Conservation (phyloP, 1,140 invertebrate species). For the Cecropterus lyciades region DNA sequence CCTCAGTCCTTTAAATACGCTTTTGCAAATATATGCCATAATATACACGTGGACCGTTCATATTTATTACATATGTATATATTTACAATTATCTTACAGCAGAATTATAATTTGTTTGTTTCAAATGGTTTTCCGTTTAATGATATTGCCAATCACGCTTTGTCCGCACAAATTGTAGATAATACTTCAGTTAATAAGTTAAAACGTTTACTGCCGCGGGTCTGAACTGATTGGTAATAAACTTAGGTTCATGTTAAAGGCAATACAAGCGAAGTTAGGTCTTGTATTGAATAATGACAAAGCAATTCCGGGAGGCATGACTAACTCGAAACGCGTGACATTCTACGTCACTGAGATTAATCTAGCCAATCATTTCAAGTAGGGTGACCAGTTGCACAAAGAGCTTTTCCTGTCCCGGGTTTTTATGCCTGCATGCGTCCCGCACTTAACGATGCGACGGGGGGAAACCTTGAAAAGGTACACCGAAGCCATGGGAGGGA, state of each 20-base stretch:
- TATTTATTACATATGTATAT: no score
- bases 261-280: not conserved
- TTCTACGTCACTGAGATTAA: conserved; percentile 19
- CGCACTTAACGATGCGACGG: no score
- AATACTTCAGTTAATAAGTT: conserved; percentile 11
- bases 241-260: conserved; percentile 19
- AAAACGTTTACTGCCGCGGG: conserved; percentile 24
- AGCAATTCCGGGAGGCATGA: conserved; percentile 27
- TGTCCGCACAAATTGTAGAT: conserved; percentile 1
- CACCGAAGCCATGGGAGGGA: no score
- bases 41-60: no score
- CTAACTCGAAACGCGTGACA: conserved; percentile 27
- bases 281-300: conserved; percentile 34
- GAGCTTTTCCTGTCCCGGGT: no score
- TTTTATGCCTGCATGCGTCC: no score
- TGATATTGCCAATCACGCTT: conserved; percentile 11
- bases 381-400: conserved; percentile 1
- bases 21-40: no score
- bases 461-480: no score
- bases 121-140: conserved; percentile 4
- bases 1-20: no score
- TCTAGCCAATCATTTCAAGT: conserved; percentile 9
- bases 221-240: conserved; percentile 18
- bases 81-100: no score
- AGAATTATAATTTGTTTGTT: no score